Evolutionary conservation across 2,888 invertebrate species (phyloP).

Genomic region (Amblyteles armatorius): DNA sequence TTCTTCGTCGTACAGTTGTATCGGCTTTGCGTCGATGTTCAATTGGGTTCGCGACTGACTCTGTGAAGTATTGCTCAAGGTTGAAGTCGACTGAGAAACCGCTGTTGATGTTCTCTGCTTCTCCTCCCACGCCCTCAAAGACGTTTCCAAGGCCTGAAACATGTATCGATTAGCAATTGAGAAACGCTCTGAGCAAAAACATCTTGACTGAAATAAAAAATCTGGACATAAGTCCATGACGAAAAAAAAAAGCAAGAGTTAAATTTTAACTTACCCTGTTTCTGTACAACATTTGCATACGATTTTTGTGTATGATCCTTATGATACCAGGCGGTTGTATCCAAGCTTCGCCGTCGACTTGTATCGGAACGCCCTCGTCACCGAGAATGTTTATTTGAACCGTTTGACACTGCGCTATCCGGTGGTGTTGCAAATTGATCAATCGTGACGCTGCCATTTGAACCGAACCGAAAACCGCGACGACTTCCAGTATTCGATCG

Average conservation of each 20-base stretch:
- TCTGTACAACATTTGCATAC: conserved; percentile 97
- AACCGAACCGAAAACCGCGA: conserved; percentile 98
- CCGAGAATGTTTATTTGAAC: conserved; percentile 98
- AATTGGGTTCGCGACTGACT: conserved; percentile 74
- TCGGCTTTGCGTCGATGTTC: conserved; percentile 86
- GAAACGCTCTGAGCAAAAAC: neutral
- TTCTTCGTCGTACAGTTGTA: conserved; percentile 88
- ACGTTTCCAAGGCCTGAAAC: conserved; percentile 92
- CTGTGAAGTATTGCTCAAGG: conserved; percentile 73
- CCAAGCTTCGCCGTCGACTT: conserved; percentile 99
- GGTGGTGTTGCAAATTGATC: conserved; percentile 97
- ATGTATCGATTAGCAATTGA: neutral
- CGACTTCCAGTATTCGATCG: conserved; percentile 98
- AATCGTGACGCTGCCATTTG: conserved; percentile 98
- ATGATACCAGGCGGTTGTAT: conserved; percentile 98
- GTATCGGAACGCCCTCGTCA: conserved; percentile 96
- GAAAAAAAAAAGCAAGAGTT: conserved; percentile 15
- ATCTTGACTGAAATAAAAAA: neutral
- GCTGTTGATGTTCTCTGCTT: conserved; percentile 88
- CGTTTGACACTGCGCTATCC: conserved; percentile 98
- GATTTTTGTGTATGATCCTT: conserved; percentile 97
- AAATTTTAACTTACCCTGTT: conserved; percentile 88
- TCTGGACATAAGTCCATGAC: neutral
- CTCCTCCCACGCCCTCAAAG: conserved; percentile 94
- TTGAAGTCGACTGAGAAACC: conserved; percentile 79